A percentile compares a stretch with the other conserved stretches of the same genome.
Evolutionary conservation across 2,113 vertebrate species (phyloP).

Genomic region (Urocynchramus pylzowi): DNA sequence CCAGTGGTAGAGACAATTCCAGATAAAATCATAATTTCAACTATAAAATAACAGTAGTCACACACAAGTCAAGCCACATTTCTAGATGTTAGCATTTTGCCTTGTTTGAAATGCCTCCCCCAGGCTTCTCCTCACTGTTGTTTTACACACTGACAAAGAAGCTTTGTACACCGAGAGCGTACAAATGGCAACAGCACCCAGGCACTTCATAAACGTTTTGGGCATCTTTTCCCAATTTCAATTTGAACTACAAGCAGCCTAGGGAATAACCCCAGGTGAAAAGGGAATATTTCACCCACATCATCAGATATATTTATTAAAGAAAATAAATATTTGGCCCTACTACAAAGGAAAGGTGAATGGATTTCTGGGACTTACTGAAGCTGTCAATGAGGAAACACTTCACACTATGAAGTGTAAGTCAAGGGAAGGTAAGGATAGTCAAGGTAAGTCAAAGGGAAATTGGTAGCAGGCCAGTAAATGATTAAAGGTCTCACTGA

Average conservation of each 20-base stretch:
- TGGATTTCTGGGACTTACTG: not conserved
- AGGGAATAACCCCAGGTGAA: not conserved
- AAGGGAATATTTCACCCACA: not conserved
- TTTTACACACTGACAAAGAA: not conserved
- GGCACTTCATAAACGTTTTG: not conserved
- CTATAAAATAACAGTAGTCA: not conserved
- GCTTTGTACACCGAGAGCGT: not conserved
- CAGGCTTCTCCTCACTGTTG: not conserved
- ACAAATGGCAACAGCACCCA: not conserved
- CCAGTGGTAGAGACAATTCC: rapidly evolving
- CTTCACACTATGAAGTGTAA: not conserved
- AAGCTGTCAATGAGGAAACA: not conserved
- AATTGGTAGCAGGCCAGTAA: not conserved
- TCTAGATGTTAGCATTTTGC: not conserved
- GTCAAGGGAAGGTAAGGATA: not conserved
- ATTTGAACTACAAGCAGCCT: not conserved
- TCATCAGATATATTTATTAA: not conserved
- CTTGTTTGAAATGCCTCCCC: not conserved
- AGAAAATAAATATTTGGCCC: not conserved
- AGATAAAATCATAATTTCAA: not conserved
- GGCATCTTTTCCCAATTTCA: not conserved
- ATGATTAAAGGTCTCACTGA: not conserved
- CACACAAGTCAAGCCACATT: not conserved
- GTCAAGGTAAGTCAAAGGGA: not conserved
- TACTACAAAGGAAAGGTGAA: not conserved